Evolutionary conservation across 2,888 invertebrate genomes (phyloP).

Genomic region (Diarsia rubi): DNA sequence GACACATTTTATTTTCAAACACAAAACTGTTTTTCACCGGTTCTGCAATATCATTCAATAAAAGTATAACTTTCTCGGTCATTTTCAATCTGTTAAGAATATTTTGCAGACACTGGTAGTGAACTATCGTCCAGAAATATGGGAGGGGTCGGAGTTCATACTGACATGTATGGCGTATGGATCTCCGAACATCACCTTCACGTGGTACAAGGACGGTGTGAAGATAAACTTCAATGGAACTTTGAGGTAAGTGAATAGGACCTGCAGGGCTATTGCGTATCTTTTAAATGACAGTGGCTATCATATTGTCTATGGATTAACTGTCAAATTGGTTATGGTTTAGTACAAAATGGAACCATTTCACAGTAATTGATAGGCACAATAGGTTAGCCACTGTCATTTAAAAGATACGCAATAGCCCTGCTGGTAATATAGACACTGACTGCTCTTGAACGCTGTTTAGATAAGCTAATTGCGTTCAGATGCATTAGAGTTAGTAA

Average conservation of each 20-base stretch:
- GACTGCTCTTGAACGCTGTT: not conserved
- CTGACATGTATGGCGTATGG: constrained; percentile 95
- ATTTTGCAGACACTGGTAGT: constrained; percentile 79
- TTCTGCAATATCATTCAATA: not conserved
- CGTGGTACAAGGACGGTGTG: constrained; percentile 96
- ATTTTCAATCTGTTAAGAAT: not conserved
- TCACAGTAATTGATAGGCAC: too few species aligned
- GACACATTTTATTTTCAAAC: not conserved
- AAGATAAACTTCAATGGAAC: constrained; percentile 94
- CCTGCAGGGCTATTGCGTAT: too few species aligned
- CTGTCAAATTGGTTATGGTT: too few species aligned
- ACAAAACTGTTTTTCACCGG: not conserved
- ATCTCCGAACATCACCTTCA: constrained; percentile 93
- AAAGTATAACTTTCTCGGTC: not conserved
- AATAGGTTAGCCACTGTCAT: too few species aligned
- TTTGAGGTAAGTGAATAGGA: constrained; percentile 89
- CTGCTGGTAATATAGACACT: not conserved
- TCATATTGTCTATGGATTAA: too few species aligned
- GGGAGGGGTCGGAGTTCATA: constrained; percentile 94
- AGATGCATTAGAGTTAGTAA: not conserved
- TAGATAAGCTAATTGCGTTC: not conserved
- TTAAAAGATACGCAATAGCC: too few species aligned
- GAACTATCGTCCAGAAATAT: constrained; percentile 89
- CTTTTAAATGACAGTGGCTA: too few species aligned
- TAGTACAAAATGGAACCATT: too few species aligned